Evolutionary conservation across 1,140 invertebrate genomes (phyloP).

Genomic region (Macrobrachium nipponense): DNA sequence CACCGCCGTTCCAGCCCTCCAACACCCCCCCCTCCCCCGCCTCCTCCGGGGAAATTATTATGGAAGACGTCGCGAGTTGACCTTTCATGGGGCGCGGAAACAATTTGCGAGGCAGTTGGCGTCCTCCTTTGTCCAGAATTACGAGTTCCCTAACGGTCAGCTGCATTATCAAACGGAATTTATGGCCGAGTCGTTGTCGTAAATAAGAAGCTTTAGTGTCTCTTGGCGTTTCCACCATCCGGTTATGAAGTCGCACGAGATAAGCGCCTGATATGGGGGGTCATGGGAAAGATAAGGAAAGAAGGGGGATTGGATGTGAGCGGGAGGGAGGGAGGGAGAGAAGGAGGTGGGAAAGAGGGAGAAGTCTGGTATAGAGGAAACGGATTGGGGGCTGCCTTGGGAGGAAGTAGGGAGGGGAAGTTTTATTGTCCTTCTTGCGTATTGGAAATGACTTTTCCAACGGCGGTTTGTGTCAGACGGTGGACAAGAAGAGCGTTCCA

Average conservation of each 20-base stretch:
- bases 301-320: not conserved
- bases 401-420: not conserved
- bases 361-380: not conserved
- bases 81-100: conserved; percentile 47
- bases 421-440: not conserved
- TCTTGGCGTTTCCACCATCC: conserved; percentile 29
- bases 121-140: conserved; percentile 37
- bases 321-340: not conserved
- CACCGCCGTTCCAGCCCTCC: not conserved
- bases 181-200: conserved; percentile 32
- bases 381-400: not conserved
- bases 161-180: conserved; percentile 46
- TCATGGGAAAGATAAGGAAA: not conserved
- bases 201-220: conserved; percentile 41
- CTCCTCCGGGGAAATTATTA: conserved; percentile 27
- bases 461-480: too few relatives aligned
- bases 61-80: conserved; percentile 33
- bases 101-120: conserved; percentile 39
- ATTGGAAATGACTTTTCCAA: too few relatives aligned
- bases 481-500: too few relatives aligned
- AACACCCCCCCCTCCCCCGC: too few relatives aligned
- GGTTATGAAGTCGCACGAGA: conserved; percentile 45
- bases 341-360: not conserved
- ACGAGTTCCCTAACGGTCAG: conserved; percentile 38
- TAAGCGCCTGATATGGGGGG: conserved; percentile 32